These are phyloP conservation scores for Echinometra lucunter DNA, from an alignment of 53 echinoderm and acorn worm species.

Conservation along the genomic window DNA sequence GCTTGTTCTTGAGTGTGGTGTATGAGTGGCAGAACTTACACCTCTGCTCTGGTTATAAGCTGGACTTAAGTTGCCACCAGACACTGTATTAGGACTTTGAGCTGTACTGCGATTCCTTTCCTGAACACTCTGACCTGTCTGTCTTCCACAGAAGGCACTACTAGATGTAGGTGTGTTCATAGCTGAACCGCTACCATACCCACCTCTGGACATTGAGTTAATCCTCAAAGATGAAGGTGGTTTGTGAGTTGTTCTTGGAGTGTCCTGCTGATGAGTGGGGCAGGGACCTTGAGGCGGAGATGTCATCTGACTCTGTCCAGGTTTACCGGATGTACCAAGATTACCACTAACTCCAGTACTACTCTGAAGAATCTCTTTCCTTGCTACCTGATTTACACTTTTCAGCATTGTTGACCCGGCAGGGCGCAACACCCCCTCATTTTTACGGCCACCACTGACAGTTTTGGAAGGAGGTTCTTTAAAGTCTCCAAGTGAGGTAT, in stretches of 20 bases:
- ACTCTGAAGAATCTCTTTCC: background rate
- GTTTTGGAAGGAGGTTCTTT: conserved; percentile 21
- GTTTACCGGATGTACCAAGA: no score
- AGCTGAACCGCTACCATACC: background rate
- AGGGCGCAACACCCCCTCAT: background rate
- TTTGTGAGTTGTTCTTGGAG: conserved; percentile 10
- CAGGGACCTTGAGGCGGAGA: background rate
- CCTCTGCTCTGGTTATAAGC: background rate
- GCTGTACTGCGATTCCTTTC: background rate
- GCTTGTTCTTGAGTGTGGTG: background rate
- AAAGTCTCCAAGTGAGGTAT: conserved; percentile 21
- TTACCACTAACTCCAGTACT: background rate
- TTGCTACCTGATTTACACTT: background rate
- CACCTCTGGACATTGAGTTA: background rate
- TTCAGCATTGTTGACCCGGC: background rate
- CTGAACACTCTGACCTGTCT: background rate
- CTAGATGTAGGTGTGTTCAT: background rate
- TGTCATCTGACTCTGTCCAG: background rate
- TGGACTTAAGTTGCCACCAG: background rate
- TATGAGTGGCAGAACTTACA: background rate
- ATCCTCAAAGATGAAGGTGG: background rate
- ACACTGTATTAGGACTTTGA: background rate
- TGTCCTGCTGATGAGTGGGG: background rate
- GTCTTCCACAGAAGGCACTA: conserved; percentile 1
- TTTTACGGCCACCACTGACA: background rate